Percentiles rank a stretch among this genome's conserved stretches.
phyloP scores from a whole-genome alignment of 2,113 vertebrate species.

The Mastomys coucha region DNA sequence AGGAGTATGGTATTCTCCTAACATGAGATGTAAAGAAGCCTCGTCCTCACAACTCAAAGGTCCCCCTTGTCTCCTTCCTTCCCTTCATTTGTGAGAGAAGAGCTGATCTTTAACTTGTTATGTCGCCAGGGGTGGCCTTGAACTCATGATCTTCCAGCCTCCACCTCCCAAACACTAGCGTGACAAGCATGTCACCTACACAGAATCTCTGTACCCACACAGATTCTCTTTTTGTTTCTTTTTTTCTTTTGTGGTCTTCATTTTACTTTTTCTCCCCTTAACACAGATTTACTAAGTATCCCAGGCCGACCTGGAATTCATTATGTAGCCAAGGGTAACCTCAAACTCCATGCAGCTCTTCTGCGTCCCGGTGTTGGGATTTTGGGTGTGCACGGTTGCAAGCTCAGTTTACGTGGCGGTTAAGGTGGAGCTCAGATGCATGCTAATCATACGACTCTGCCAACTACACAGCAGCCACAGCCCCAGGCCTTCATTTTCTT shows the following conservation, averaged over 20 bases:
- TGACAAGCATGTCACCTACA: no score
- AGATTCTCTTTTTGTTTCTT: no score
- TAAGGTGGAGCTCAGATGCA: background rate
- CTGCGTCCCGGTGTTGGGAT: background rate
- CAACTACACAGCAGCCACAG: background rate
- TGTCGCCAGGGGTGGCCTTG: background rate
- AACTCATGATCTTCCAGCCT: background rate
- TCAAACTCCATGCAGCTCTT: background rate
- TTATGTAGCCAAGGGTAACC: background rate
- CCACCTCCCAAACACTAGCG: background rate
- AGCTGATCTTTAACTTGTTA: background rate
- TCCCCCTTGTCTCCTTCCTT: background rate
- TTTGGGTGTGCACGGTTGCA: rapidly evolving
- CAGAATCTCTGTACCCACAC: no score
- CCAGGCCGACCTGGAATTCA: background rate
- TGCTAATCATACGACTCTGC: background rate
- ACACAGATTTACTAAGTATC: background rate
- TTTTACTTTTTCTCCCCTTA: no score
- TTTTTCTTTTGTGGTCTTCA: no score
- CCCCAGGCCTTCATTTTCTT: background rate
- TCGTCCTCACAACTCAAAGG: background rate
- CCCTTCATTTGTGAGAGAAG: background rate
- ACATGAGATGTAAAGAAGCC: background rate
- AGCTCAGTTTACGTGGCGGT: no score
- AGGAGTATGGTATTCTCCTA: rapidly evolving